Evolutionary conservation across 1,140 invertebrate species (phyloP), one percentile per base, ranked within the genome.

Genomic region (Tetragnatha versicolor): DNA sequence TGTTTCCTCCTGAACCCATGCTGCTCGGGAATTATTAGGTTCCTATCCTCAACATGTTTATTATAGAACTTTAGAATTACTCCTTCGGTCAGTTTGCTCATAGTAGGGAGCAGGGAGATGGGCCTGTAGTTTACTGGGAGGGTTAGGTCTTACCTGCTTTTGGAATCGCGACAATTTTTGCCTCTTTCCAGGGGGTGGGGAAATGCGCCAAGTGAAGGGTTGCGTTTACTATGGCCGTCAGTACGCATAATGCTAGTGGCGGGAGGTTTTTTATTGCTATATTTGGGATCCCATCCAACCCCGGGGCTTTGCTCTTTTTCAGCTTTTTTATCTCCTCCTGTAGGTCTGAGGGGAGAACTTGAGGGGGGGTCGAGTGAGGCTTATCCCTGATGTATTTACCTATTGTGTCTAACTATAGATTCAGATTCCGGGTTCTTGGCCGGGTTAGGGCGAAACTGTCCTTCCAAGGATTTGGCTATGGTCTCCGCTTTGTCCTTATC

Each of bases 111-210:
- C n/a, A n/a, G n/a, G n/a, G n/a, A n/a, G n/a, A n/a, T n/a, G n/a
- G n/a, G n/a, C n/a, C n/a, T n/a, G n/a, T n/a, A n/a, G 37, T 69
- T 79, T n/a, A 20, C 10, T 22, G 82, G 65, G 14, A 78, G 12
- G 4, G 17, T 20, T 2, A 73, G 29, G 2, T 70, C 22, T 82
- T 83, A 2, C 72, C 47, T 61, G 81, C 70, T 68, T 83, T 83
- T 6, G 60, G 60, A 5, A 84, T 76, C 0, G 80, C 69, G 0
- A 82, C 47, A 10, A 83, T 65, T 79, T 82, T 82, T 2, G 81
- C 79, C 20, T 3, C 33, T 81, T 84, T 84, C 79, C 76, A 83
- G 7, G 0, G 17, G 2, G 37, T 47, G 6, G 82, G 82, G 27
- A 79, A 60, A 3, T 60, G 20, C 1, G 1, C 3, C 3, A 14